phyloP scores from a whole-genome alignment of 2,113 vertebrate species.

The Carlito syrichta region DNA sequence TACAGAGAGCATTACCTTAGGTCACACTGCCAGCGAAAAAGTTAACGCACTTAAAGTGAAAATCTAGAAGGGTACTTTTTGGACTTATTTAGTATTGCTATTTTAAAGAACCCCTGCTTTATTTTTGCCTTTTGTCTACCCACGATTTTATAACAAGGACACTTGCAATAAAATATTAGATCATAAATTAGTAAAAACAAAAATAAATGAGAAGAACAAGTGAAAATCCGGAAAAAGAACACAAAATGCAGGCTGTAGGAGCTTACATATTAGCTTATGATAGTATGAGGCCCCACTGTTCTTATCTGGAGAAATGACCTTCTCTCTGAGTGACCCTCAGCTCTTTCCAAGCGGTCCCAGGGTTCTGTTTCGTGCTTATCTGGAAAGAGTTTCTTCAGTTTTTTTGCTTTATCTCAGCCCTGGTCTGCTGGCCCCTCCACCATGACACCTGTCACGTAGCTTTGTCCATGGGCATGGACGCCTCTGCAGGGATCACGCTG shows the following conservation, averaged over 20 bases:
- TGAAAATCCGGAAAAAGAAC: background rate
- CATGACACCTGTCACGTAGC: rapidly evolving
- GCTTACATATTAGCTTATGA: background rate
- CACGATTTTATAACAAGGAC: background rate
- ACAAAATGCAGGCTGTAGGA: background rate
- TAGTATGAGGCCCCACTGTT: background rate
- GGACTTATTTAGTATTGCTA: conserved; percentile 45
- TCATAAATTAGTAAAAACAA: background rate
- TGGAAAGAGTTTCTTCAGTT: background rate
- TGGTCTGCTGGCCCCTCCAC: rapidly evolving
- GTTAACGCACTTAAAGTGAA: conserved; percentile 69
- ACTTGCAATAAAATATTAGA: background rate
- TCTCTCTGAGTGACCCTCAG: background rate
- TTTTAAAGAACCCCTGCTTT: conserved; percentile 43
- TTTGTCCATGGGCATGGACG: too few species aligned
- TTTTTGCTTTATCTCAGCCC: background rate
- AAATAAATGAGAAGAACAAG: background rate
- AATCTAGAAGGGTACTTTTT: conserved; percentile 22
- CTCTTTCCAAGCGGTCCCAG: background rate
- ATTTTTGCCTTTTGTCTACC: background rate
- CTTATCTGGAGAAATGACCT: background rate
- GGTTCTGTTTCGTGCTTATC: background rate
- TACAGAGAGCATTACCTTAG: conserved; percentile 47
- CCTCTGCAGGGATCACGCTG: background rate
- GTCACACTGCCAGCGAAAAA: conserved; percentile 47